Evolutionary conservation across 2,797 vertebrate species (phyloP), one percentile per base, ranked within the genome.

Genomic region (Protosalanx chinensis): DNA sequence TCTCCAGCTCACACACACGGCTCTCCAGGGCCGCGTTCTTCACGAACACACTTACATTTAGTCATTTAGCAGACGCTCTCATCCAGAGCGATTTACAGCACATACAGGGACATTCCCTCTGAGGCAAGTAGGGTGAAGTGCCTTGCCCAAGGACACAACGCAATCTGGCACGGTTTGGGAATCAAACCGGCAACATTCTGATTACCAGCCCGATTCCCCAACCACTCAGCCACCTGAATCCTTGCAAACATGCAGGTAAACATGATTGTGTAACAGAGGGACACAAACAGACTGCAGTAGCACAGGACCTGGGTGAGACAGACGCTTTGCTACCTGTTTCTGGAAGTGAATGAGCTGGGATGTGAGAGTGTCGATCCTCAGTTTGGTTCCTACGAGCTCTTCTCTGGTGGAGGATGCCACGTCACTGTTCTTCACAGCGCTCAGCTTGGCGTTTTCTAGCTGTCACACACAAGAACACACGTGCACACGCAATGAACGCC

Each of bases 381-480:
- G 61, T 73, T 85, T 93, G 2, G 88, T 84, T 74, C 82, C 81
- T 5, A 73, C 84, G 57, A 96, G 88, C 71, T 96, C 93, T 0
- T 94, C 93, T 71, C 69, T 90, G n/a, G 90, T 90, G 29, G 89
- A 85, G 0, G 68, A 87, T 15, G 87, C 91, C 10, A 82, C 70
- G 2, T 89, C 84, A 0, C 73, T 92, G 4, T 89, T 92, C 78
- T 88, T 94, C 70, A 84, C 27, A 0, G 88, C 93, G 16, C 89
- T 74, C 72, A 90, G 78, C 66, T 94, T 89, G 0, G 91, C 92
- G 8, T 93, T 95, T 80, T 95, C 90, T 62, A 96, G 63, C 95
- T 95, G 72, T 0, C 49, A 32, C 0, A 3, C 20, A 37, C n/a
- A 46, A 41, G 4, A 16, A 68, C 68, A 67, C 51, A 70, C 1